Base-by-base conservation (phyloP, 2,888 invertebrate genomes). In the Agrochola lota region DNA sequence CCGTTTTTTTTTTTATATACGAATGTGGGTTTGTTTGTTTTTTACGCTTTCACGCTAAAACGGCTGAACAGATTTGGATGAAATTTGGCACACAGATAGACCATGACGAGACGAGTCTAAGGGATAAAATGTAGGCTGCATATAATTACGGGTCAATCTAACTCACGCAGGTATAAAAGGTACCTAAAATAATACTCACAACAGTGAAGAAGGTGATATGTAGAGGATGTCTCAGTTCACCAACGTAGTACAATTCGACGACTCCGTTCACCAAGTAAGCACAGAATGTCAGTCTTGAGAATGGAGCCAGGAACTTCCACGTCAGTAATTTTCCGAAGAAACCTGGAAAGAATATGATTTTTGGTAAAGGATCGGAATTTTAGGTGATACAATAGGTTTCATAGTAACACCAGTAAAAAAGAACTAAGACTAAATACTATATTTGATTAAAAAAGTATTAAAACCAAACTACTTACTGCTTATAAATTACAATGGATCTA, bases 221-320 rank as follows among this genome's bases (percentile, higher is more conserved):
- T 66, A 97, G 92, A 1, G 98, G 97, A 91, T 97, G 96, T 89
- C 98, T 94, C 63, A 97, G 87, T 69, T 97, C 97, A 2, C 98
- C 97, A 8, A 97, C 95, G 86, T 97, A 97, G 92, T 98, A 97
- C 78, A 98, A 92, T 91, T 98, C 98, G 0, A 98, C 97, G 40
- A 98, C 94, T 6, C 98, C 98, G 91, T 98, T 98, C 52, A 98
- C 97, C 71, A 98, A 95, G 92, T 98, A 98, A 2, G 98, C 98
- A 87, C 98, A 98, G 91, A 98, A 98, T 0, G 98, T 98, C 77
- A 98, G 93, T 87, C 98, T 96, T 83, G 98, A 97, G 30, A 98
- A 94, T 0, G 98, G 98, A 49, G 97, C 97, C 86, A 98, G 97
- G 69, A 97, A 95, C 89, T 97, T 97, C 97, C 97, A 97, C 1